Evolutionary conservation across 1,140 invertebrate species (phyloP), one percentile per base, ranked within the genome.

Genomic region (Leptoteleia sp.): DNA sequence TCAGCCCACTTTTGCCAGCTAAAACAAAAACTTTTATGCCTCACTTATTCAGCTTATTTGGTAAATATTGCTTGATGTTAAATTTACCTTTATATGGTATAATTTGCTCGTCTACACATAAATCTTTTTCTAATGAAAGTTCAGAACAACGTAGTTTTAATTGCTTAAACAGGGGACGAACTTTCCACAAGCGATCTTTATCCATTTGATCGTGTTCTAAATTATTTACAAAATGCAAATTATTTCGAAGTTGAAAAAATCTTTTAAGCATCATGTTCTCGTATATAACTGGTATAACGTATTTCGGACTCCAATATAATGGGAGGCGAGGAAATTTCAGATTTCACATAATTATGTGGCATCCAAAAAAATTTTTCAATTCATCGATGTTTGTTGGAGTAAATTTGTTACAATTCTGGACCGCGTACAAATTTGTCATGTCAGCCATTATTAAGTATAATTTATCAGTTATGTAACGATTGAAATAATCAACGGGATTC

Each of bases 61-160:
- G 54, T 22, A 57, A 27, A 13, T 57, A 57, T 29, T 57, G 37
- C 4, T 16, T 57, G 8, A 57, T 12, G 17, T 33, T 57, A n/a
- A 57, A n/a, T 27, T 15, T 4, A 43, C 38, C 25, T 16, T 25
- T 19, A 8, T 11, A 42, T 6, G 37, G 52, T 9, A 55, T 55
- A 19, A 55, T 55, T 22, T 55, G 52, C 9, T 55, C 52, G 11
- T 55, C 52, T n/a, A 42, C 35, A 29, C 52, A 55, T n/a, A 57
- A 19, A 13, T 57, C 9, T 43, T 9, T 40, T 40, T 40, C 50
- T 55, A 55, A 40, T n/a, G 22, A 1, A 40, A 40, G 50, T 27
- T 55, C 22, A n/a, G 19, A 9, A n/a, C 50, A 55, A 40, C 50
- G 37, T 13, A 1, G 9, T 4, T 7, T 16, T 25, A 40, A 4